Percentiles rank a stretch among this genome's conserved stretches.
Conservation (phyloP, 2,888 invertebrate species). For the Cyaniris semiargus region DNA sequence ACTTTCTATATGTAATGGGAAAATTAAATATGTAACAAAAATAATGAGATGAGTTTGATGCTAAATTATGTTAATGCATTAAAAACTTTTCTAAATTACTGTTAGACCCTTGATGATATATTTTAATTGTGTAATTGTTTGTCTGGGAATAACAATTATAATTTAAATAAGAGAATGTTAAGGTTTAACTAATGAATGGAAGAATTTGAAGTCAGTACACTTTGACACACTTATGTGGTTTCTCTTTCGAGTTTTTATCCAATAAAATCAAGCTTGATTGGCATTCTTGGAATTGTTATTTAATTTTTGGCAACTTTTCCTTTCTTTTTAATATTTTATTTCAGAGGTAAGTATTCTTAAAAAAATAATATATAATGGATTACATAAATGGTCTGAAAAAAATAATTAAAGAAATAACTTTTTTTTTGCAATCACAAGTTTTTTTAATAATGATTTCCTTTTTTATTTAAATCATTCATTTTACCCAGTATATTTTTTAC, state of each 20-base stretch:
- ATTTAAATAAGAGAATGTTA: slow-evolving; percentile 6
- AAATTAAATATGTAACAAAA: neutral
- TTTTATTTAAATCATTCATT: no score
- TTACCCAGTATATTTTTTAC: no score
- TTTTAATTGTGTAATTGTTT: neutral
- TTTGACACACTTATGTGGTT: neutral
- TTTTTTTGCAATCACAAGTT: no score
- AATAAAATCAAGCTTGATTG: neutral
- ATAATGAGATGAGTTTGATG: neutral
- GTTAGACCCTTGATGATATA: neutral
- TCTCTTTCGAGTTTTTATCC: slow-evolving; percentile 15
- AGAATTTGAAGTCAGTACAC: neutral
- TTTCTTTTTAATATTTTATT: neutral
- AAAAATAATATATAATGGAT: neutral
- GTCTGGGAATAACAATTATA: neutral
- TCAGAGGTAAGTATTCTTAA: neutral
- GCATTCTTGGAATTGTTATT: neutral
- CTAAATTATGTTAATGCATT: neutral
- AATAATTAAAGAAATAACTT: no score
- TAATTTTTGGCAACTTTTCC: neutral
- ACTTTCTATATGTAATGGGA: neutral
- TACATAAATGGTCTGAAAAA: no score
- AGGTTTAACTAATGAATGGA: neutral
- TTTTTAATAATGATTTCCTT: no score
- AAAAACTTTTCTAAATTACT: neutral